Conservation (phyloP, 2,888 invertebrate genomes). For the Slavum lentiscoides region DNA sequence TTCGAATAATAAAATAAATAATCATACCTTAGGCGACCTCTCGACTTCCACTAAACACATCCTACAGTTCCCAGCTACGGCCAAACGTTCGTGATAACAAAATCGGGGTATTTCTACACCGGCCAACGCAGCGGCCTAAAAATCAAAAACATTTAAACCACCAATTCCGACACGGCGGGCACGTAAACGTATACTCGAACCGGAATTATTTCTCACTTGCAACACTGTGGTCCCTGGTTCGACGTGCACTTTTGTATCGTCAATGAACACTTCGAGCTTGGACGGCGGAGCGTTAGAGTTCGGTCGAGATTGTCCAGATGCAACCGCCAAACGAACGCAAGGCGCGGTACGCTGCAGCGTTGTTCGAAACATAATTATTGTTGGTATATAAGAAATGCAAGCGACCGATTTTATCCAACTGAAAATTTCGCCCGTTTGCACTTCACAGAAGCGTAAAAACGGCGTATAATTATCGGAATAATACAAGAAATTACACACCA, state of each 20-base stretch:
- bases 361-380: slow-evolving; percentile 32
- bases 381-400: not conserved
- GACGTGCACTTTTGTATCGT: slow-evolving; percentile 92
- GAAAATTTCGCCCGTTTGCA: not conserved
- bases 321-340: slow-evolving; percentile 27
- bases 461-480: not conserved
- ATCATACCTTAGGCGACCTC: slow-evolving; percentile 81
- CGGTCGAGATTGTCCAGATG: slow-evolving; percentile 20
- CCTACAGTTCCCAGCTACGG: slow-evolving; percentile 97
- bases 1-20: not conserved
- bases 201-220: slow-evolving; percentile 67
- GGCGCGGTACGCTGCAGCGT: slow-evolving; percentile 31
- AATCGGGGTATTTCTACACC: slow-evolving; percentile 99
- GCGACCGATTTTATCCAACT: too few species aligned
- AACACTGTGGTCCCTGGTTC: slow-evolving; percentile 95
- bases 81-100: slow-evolving; percentile 97
- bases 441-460: not conserved
- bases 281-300: slow-evolving; percentile 39
- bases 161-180: too few species aligned
- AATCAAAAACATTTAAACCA: not conserved
- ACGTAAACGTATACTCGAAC: too few species aligned
- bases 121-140: slow-evolving; percentile 87
- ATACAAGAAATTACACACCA: slow-evolving; percentile 22
- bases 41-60: slow-evolving; percentile 99
- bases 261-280: slow-evolving; percentile 84